These are phyloP conservation scores for Drosophila neutralis DNA, from an alignment of 2,888 invertebrate genomes.

Conservation along the genomic window DNA sequence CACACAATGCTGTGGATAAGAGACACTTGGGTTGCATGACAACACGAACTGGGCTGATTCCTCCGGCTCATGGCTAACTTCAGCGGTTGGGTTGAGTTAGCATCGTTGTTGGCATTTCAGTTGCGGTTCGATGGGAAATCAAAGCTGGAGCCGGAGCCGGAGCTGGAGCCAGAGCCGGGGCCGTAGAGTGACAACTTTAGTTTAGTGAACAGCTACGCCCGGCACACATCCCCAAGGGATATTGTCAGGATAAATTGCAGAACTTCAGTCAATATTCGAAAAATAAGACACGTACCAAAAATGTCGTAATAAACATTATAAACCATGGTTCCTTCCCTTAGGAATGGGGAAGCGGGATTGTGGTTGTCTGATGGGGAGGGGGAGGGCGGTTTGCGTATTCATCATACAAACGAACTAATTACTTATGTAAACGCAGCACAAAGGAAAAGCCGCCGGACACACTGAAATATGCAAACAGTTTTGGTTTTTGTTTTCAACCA, in stretches of 20 bases:
- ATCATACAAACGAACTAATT: conserved; percentile 57
- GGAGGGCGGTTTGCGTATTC: neutral
- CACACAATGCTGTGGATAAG: conserved; percentile 52
- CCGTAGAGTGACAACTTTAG: conserved; percentile 41
- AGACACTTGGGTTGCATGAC: conserved; percentile 59
- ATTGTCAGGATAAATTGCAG: conserved; percentile 6
- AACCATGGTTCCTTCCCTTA: too few relatives aligned
- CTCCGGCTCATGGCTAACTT: conserved; percentile 3
- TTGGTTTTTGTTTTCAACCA: conserved; percentile 40
- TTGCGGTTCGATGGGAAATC: conserved; percentile 42
- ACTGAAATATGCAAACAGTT: conserved; percentile 33
- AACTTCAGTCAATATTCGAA: conserved; percentile 13
- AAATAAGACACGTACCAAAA: neutral
- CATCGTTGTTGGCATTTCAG: conserved; percentile 21
- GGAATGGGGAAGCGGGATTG: neutral
- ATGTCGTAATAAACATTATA: neutral
- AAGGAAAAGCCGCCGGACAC: conserved; percentile 33
- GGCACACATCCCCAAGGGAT: conserved; percentile 14
- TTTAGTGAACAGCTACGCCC: conserved; percentile 35
- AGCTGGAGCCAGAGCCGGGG: conserved; percentile 25
- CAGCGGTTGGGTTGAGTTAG: conserved; percentile 2
- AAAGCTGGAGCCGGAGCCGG: conserved; percentile 31
- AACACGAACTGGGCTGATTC: conserved; percentile 10
- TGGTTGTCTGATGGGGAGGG: too few relatives aligned
- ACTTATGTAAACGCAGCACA: conserved; percentile 65